phyloP scores from a whole-genome alignment of 2,797 vertebrate species.

The Lagodon rhomboides region DNA sequence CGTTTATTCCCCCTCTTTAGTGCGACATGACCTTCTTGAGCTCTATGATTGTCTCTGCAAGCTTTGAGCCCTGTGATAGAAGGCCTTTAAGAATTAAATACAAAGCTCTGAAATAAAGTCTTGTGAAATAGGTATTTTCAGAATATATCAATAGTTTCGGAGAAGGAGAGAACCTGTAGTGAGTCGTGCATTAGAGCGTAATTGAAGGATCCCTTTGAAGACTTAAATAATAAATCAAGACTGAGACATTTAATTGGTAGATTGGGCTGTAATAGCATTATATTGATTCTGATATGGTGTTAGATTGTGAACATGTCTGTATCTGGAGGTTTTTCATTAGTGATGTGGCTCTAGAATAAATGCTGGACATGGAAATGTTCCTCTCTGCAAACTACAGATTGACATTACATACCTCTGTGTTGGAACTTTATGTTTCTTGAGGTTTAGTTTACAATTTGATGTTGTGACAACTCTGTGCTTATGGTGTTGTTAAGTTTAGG shows the following conservation, averaged over 20 bases:
- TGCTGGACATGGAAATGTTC: no score
- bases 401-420: no score
- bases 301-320: background rate
- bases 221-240: constrained; percentile 23
- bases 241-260: background rate
- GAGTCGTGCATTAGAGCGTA: constrained; percentile 22
- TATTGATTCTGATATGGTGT: no score
- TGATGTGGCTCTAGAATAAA: background rate
- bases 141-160: constrained; percentile 17
- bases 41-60: constrained; percentile 27
- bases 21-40: constrained; percentile 36
- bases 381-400: no score
- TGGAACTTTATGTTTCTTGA: no score
- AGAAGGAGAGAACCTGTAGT: constrained; percentile 1
- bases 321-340: constrained; percentile 2
- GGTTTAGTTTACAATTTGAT: no score
- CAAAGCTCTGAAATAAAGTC: constrained; percentile 46
- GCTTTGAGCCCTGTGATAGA: constrained; percentile 19
- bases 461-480: no score
- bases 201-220: constrained; percentile 47
- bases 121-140: constrained; percentile 41
- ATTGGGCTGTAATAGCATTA: no score
- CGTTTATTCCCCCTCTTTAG: constrained; percentile 17
- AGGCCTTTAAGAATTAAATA: constrained; percentile 29
- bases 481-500: no score